These are phyloP conservation scores for Nestor notabilis DNA, from an alignment of 2,113 vertebrate genomes.

Conservation along the genomic window DNA sequence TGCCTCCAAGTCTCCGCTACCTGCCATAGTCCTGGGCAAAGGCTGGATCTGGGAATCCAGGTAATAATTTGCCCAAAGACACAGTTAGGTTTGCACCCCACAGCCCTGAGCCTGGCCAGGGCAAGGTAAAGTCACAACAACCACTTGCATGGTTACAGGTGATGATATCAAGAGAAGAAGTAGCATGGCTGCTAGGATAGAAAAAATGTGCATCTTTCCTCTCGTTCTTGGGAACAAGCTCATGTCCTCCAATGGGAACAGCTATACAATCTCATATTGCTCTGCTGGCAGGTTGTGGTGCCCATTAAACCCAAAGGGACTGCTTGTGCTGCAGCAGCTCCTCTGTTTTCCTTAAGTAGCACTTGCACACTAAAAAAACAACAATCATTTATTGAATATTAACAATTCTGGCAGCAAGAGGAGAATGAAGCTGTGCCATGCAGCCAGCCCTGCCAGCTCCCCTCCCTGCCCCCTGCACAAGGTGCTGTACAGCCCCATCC, in stretches of 20 bases:
- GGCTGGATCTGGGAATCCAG: not conserved
- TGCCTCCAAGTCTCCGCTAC: not conserved
- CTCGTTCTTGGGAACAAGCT: not conserved
- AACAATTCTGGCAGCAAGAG: not conserved
- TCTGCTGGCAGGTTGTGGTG: not conserved
- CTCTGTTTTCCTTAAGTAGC: not conserved
- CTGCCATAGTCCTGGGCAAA: not conserved
- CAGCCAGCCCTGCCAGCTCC: not conserved
- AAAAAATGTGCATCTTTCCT: not conserved
- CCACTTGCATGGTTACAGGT: not conserved
- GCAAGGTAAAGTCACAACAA: not conserved
- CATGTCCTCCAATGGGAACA: not conserved
- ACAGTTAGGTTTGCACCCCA: rapidly evolving
- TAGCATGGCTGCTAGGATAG: not conserved
- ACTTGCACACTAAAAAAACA: not conserved
- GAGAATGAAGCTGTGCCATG: not conserved
- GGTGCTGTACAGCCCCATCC: not conserved
- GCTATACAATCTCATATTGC: not conserved
- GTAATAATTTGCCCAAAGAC: not conserved
- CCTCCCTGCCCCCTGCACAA: not conserved
- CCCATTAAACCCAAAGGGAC: not conserved
- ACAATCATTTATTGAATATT: not conserved
- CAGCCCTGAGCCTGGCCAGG: not conserved
- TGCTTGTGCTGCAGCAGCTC: not conserved
- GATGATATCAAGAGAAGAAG: not conserved